Conservation (phyloP, 2,888 invertebrate species). For the Baccha elongata region DNA sequence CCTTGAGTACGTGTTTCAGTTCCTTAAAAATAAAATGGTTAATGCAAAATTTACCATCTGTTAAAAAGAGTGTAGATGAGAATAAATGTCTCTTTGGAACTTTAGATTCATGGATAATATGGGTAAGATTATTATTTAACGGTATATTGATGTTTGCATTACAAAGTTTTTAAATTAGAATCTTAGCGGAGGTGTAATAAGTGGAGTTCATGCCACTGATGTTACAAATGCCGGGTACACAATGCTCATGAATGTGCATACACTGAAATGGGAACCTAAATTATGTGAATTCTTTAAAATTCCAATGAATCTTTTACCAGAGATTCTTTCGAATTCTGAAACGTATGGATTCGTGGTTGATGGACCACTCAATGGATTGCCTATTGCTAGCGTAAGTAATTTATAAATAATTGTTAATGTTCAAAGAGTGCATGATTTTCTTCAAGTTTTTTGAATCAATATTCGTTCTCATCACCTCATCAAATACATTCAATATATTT, state of each 20-base stretch:
- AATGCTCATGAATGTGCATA: slow-evolving; percentile 95
- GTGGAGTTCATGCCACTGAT: slow-evolving; percentile 93
- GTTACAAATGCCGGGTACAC: slow-evolving; percentile 98
- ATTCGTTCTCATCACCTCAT: no score
- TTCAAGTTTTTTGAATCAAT: no score
- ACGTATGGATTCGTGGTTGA: slow-evolving; percentile 91
- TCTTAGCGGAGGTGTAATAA: slow-evolving; percentile 84
- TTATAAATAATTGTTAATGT: no score
- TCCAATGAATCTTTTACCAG: slow-evolving; percentile 91
- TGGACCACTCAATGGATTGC: slow-evolving; percentile 89
- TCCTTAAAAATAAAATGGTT: slow-evolving; percentile 98
- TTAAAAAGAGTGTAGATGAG: slow-evolving; percentile 87
- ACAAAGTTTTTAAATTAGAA: slow-evolving; percentile 81
- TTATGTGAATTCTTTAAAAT: slow-evolving; percentile 95
- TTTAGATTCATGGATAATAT: slow-evolving; percentile 97
- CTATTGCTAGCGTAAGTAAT: slow-evolving; percentile 94
- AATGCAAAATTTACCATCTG: slow-evolving; percentile 90
- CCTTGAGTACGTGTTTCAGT: slow-evolving; percentile 97
- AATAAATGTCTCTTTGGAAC: slow-evolving; percentile 92
- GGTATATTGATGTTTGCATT: not conserved
- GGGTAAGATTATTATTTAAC: slow-evolving; percentile 85
- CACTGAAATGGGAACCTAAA: slow-evolving; percentile 94
- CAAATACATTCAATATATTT: no score
- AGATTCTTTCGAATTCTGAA: slow-evolving; percentile 95
- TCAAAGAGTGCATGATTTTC: no score